Conservation (phyloP, 30 jellyfish, hydroid and myxozoan species). For the Turritopsis rubra region DNA sequence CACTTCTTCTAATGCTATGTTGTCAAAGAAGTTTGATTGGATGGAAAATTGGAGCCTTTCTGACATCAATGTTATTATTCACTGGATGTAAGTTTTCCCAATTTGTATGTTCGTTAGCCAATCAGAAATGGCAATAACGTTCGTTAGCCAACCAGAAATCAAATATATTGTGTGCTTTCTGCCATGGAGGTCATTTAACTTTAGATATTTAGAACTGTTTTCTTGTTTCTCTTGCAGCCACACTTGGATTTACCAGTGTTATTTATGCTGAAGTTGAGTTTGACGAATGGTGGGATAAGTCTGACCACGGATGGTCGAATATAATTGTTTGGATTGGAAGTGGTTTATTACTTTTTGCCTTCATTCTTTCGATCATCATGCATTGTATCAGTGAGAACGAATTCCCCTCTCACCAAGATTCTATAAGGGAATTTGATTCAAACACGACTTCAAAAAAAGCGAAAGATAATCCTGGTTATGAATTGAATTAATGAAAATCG, state of each 20-base stretch:
- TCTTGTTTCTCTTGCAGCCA: conserved; percentile 1
- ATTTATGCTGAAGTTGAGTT: conserved; percentile 20
- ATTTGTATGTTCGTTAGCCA: no score
- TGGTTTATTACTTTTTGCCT: background rate
- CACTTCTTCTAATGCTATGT: conserved; percentile 1
- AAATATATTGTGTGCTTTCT: no score
- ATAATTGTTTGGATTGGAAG: conserved; percentile 31
- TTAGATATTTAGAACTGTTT: background rate
- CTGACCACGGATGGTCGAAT: conserved; percentile 28
- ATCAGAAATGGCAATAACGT: no score
- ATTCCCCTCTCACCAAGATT: background rate
- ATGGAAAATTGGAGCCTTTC: conserved; percentile 29
- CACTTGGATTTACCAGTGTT: conserved; percentile 1
- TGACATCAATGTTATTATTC: conserved; percentile 10
- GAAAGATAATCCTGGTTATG: conserved; percentile 10
- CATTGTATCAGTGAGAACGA: conserved; percentile 14
- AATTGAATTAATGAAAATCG: background rate
- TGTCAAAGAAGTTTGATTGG: background rate
- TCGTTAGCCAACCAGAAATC: no score
- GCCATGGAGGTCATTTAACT: background rate
- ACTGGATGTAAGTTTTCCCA: conserved; percentile 7
- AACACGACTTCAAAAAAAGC: background rate
- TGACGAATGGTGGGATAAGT: conserved; percentile 3
- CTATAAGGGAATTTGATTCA: background rate
- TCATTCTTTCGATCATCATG: background rate